Conservation (phyloP, 1,140 invertebrate species). For the Nasonia longicornis region DNA sequence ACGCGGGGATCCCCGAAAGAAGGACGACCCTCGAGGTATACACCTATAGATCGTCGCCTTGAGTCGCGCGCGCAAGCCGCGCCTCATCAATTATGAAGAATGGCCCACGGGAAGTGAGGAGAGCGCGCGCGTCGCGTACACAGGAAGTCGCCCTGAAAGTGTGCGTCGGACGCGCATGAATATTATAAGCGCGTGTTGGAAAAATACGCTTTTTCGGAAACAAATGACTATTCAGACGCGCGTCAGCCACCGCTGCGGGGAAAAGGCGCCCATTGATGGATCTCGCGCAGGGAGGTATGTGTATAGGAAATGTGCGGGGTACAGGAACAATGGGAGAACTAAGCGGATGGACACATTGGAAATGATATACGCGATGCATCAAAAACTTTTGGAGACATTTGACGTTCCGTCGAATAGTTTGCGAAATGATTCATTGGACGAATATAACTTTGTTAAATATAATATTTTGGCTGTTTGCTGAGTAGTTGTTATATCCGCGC, state of each 20-base stretch:
- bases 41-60: background rate
- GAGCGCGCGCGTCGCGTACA: background rate
- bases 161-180: background rate
- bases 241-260: slow-evolving; percentile 42
- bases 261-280: slow-evolving; percentile 9
- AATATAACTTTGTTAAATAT: no score
- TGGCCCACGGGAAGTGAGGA: slow-evolving; percentile 38
- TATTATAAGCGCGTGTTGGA: slow-evolving; percentile 13
- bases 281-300: background rate
- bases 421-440: no score
- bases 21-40: background rate
- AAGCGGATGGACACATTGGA: slow-evolving; percentile 17
- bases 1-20: background rate
- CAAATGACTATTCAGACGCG: slow-evolving; percentile 52
- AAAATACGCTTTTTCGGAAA: slow-evolving; percentile 30
- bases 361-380: no score
- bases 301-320: background rate
- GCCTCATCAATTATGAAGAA: slow-evolving; percentile 45
- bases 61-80: slow-evolving; percentile 19
- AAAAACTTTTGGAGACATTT: no score
- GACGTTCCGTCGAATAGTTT: no score
- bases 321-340: background rate
- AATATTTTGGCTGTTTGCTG: no score
- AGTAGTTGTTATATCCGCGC: no score
- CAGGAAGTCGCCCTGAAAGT: slow-evolving; percentile 21